Percentiles rank a stretch among this genome's conserved stretches.
Evolutionary conservation across 2,113 vertebrate genomes (phyloP).

Genomic region (Octodon degus): DNA sequence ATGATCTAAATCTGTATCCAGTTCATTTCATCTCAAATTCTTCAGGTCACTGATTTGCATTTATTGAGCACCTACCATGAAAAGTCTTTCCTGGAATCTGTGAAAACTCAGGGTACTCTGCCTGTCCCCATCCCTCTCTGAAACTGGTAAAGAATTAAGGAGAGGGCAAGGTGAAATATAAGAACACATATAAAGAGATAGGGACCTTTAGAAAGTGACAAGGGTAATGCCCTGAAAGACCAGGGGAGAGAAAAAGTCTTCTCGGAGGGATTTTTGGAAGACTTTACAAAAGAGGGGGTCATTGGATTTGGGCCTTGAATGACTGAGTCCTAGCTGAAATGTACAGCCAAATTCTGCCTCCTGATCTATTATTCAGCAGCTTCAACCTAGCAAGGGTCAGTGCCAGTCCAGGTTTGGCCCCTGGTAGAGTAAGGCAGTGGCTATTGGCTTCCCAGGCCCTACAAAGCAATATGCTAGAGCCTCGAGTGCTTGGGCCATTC

Average conservation of each 20-base stretch:
- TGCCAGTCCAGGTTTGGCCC: not conserved
- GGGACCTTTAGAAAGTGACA: not conserved
- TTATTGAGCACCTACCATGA: not conserved
- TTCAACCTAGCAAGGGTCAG: not conserved
- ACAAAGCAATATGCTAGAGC: not conserved
- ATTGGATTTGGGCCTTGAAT: not conserved
- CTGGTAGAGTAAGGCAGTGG: not conserved
- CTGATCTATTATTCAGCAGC: not conserved
- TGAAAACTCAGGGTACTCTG: not conserved
- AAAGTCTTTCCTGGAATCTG: not conserved
- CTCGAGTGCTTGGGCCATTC: not conserved
- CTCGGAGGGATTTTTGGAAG: conserved; percentile 10
- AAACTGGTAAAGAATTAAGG: not conserved
- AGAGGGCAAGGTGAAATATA: not conserved
- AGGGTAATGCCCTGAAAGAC: not conserved
- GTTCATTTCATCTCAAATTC: conserved; percentile 15
- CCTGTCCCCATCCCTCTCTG: not conserved
- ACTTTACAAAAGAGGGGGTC: not conserved
- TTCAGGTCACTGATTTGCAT: not conserved
- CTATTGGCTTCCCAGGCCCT: not conserved
- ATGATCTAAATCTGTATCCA: not conserved
- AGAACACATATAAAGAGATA: not conserved
- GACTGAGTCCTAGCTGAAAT: not conserved
- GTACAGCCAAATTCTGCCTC: not conserved
- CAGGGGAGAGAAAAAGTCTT: not conserved